Evolutionary conservation across 2,797 vertebrate species (phyloP).

Genomic region (Epinephelus malabaricus): DNA sequence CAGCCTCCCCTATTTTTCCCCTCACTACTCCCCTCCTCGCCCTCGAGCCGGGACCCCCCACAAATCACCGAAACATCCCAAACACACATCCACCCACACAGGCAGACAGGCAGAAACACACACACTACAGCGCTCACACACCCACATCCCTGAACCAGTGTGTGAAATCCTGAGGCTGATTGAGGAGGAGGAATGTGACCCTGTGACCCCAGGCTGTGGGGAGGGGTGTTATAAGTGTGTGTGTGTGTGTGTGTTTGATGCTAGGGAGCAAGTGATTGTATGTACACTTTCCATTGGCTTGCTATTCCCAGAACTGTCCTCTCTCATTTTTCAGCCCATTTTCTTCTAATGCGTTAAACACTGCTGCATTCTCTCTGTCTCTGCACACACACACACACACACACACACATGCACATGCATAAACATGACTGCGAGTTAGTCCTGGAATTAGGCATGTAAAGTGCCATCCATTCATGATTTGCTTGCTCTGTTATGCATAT

Average conservation of each 20-base stretch:
- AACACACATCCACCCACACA: slow-evolving; percentile 48
- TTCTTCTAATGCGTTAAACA: slow-evolving; percentile 71
- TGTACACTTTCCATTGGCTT: slow-evolving; percentile 67
- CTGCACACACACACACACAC: slow-evolving; percentile 4
- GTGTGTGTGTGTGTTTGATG: slow-evolving; percentile 59
- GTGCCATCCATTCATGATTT: slow-evolving; percentile 43
- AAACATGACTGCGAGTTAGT: slow-evolving; percentile 7
- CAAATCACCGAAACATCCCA: slow-evolving; percentile 74
- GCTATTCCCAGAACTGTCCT: slow-evolving; percentile 67
- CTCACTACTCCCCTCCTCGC: slow-evolving; percentile 44
- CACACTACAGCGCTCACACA: slow-evolving; percentile 58
- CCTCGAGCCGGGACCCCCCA: slow-evolving; percentile 69
- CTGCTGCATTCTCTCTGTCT: slow-evolving; percentile 11
- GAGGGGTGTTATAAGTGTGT: slow-evolving; percentile 70
- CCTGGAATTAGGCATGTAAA: slow-evolving; percentile 39
- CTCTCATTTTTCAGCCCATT: slow-evolving; percentile 64
- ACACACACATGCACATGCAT: not conserved
- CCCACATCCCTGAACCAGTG: slow-evolving; percentile 70
- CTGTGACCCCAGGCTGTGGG: slow-evolving; percentile 77
- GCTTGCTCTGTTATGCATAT: slow-evolving; percentile 15
- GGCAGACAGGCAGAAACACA: slow-evolving; percentile 50
- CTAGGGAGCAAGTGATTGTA: slow-evolving; percentile 67
- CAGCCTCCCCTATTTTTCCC: slow-evolving; percentile 24
- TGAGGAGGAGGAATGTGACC: slow-evolving; percentile 83
- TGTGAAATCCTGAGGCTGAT: slow-evolving; percentile 85